Base-by-base conservation (phyloP, 2,888 invertebrate species). In the Andrena bicolor region DNA sequence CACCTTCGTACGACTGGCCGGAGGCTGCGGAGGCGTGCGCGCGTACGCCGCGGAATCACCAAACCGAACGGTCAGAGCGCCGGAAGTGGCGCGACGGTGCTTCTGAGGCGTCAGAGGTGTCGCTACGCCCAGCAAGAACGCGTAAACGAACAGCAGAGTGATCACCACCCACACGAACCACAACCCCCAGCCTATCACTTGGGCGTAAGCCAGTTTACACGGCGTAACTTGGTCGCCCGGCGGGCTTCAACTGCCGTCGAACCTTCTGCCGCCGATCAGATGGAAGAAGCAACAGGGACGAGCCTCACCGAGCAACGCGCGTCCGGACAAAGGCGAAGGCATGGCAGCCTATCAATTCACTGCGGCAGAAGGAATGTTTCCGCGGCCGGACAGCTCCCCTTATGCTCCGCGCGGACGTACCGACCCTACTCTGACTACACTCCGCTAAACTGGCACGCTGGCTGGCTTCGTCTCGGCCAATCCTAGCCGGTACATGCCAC, bases 161-260 rank as follows among this genome's bases (percentile, higher is more conserved):
- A 89, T 86, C 77, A 89, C 86, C 71, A 88, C 90, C 92, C 93
- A 93, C 71, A 89, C 80, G 79, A 90, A 91, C 92, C 92, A 91
- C 90, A 93, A 88, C 79, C 88, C 86, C 92, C 91, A 92, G 88
- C 90, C 90, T 84, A 93, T 85, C 73, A 91, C 84, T 90, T 91
- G 91, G 68, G 63, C 63, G 35, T 87, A 87, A 90, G 91, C 93
- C 93, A 93, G 93, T 86, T 93, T 92, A 88, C 76, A 71, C 73
- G 51, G 10, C 23, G 35, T 32, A 35, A 30, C 10, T 28, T 63
- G 48, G 56, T 20, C 13, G 28, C 10, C 10, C 6, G 1, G 41
- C 41, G 20, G 32, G 35, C 2, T 10, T 51, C 7, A 26, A 41
- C 51, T n/a, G 49, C 41, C 26, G 16, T 48, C 48, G n/a, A 60